Base-by-base conservation (phyloP, 1,140 invertebrate genomes). In the Drosophila pseudoananassae region DNA sequence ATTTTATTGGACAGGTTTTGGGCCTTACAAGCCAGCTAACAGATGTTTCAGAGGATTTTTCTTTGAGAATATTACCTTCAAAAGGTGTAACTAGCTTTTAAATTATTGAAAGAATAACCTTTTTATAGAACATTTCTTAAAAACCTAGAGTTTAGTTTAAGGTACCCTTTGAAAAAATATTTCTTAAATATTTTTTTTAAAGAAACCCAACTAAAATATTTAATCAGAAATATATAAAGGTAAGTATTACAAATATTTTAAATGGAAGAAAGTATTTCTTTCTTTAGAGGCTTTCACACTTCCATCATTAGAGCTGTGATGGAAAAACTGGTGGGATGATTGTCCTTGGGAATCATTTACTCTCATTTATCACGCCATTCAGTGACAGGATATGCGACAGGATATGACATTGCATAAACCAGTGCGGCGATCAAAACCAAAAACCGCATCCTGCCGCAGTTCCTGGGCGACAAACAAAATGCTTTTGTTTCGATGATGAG, bases 331-430 rank as follows among this genome's bases (percentile, higher is more conserved):
- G 59, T 78, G 76, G 71, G 63, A 56, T 72, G 57, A 58, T 49
- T 54, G 55, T 53, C 27, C 14, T 25, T 12, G 56, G 29, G 23
- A 43, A 54, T 57, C 57, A 31, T 51, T 59, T 5, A 7, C 9
- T 15, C 69, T 72, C 80, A 84, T 84, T 84, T 72, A 80, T 84
- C 80, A 80, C 45, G 55, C 25, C 50, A 55, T 54, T 15, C 51
- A 29, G 50, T 27, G 45, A 49, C 70, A 79, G 76, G 69, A 74
- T 72, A 75, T 59, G 63, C 61, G 36, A 56, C 80, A 84, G 80
- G 80, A 84, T 77, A 60, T 84, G 81, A 84, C 81, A 38, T 38
- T 54, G 76, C 81, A 77, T 51, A 79, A 84, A 63, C 36, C 38
- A 43, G 46, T 5, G 31, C 52, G 52, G 50, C 14, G 38, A 47